These are phyloP conservation scores for Bostrychus sinensis DNA, from an alignment of 2,113 vertebrate species.

Conservation along the genomic window DNA sequence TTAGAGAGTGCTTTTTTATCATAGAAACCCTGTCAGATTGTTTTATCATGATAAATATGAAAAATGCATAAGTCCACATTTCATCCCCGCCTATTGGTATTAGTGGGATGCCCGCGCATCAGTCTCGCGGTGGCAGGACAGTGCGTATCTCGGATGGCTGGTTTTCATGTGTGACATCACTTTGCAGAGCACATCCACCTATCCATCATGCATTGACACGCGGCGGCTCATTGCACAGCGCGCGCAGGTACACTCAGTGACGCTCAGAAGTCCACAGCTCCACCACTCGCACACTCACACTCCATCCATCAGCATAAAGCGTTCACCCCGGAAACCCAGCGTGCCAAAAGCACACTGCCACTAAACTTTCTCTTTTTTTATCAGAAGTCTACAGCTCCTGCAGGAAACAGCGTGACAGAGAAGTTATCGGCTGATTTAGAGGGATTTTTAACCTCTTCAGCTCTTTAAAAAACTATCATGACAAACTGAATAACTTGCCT, in stretches of 20 bases:
- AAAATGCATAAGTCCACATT: constrained; percentile 10
- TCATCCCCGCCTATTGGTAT: constrained; percentile 26
- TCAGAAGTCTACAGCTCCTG: constrained; percentile 18
- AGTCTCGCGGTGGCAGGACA: constrained; percentile 54
- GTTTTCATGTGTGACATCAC: constrained; percentile 71
- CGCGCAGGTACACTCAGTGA: constrained; percentile 68
- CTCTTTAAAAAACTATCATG: too few species aligned
- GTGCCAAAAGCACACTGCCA: constrained; percentile 51
- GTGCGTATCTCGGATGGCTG: constrained; percentile 62
- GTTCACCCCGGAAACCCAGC: constrained; percentile 43
- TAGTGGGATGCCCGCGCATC: constrained; percentile 41
- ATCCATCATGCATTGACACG: constrained; percentile 72
- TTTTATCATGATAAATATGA: background rate
- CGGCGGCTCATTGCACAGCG: constrained; percentile 71
- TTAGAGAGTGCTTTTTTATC: background rate
- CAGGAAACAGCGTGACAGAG: constrained; percentile 4
- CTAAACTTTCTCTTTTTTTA: constrained; percentile 48
- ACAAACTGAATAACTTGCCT: too few species aligned
- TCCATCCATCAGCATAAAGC: constrained; percentile 71
- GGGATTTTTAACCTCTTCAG: constrained; percentile 3
- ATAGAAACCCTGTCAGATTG: background rate
- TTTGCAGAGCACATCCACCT: constrained; percentile 67
- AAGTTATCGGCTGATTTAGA: constrained; percentile 21
- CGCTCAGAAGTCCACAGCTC: constrained; percentile 69
- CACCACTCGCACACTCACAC: constrained; percentile 60